A percentile compares a stretch with the other conserved stretches of the same genome.
phyloP scores from a whole-genome alignment of 2,113 vertebrate species.

The Microcebus tavaratra region DNA sequence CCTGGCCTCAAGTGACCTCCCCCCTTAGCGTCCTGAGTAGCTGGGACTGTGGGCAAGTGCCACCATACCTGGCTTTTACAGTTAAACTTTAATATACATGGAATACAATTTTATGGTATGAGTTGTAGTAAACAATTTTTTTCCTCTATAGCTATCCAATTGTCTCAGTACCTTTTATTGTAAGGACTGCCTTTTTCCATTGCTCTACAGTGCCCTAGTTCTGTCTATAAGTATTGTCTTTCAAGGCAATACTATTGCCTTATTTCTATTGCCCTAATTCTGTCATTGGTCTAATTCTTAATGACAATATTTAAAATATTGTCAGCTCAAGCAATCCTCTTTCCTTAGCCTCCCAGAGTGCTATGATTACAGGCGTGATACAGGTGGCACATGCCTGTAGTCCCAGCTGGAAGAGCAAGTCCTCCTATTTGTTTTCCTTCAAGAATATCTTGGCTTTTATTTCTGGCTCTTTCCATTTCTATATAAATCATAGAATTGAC shows the following conservation, averaged over 20 bases:
- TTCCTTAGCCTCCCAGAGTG: too few species aligned
- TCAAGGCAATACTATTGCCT: background rate
- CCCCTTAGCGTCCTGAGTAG: too few species aligned
- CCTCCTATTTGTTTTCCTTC: background rate
- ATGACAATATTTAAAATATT: background rate
- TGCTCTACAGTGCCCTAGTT: background rate
- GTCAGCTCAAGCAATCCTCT: too few species aligned
- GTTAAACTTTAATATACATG: background rate
- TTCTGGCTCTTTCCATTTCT: background rate
- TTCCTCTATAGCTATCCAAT: background rate
- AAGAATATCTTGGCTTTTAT: background rate
- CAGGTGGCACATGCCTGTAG: too few species aligned
- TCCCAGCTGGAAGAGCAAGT: background rate
- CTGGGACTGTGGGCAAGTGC: background rate
- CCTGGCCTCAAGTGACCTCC: too few species aligned
- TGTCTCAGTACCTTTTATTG: background rate
- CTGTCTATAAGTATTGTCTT: background rate
- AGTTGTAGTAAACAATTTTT: background rate
- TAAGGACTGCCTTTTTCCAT: background rate
- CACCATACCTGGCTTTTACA: background rate
- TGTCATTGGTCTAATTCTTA: slow-evolving; percentile 5
- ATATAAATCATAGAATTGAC: background rate
- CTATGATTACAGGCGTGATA: too few species aligned
- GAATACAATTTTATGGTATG: background rate
- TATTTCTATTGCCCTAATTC: background rate